A percentile compares a stretch with the other conserved stretches of the same genome.
These are phyloP conservation scores for Perca flavescens DNA, from an alignment of 2,113 vertebrate genomes.

Conservation along the genomic window DNA sequence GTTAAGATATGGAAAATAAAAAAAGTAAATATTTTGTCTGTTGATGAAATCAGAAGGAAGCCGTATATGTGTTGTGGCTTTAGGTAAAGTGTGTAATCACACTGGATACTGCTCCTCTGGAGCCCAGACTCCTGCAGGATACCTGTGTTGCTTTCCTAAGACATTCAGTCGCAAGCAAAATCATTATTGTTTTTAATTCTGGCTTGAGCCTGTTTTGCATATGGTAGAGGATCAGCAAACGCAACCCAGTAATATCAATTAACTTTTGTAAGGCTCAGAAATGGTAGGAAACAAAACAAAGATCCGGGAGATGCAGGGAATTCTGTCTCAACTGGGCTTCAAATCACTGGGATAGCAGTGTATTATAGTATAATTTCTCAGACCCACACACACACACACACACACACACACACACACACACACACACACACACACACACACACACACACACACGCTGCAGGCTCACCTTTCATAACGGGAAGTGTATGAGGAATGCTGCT, in stretches of 20 bases:
- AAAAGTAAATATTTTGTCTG: no score
- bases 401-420: slow-evolving; percentile 8
- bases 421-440: slow-evolving; percentile 9
- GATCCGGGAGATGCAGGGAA: not conserved
- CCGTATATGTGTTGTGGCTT: no score
- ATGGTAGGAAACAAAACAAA: slow-evolving; percentile 33
- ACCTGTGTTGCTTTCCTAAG: not conserved
- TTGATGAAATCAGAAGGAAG: no score
- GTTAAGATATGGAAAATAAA: no score
- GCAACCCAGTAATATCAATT: not conserved
- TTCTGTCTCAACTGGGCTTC: slow-evolving; percentile 22
- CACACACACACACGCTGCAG: slow-evolving; percentile 6
- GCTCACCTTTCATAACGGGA: slow-evolving; percentile 52
- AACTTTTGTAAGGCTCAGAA: slow-evolving; percentile 9
- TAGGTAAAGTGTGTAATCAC: no score
- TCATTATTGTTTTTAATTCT: slow-evolving; percentile 1
- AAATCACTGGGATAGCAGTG: slow-evolving; percentile 9
- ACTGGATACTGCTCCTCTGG: slow-evolving; percentile 22
- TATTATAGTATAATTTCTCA: slow-evolving; percentile 16
- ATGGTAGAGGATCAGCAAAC: not conserved
- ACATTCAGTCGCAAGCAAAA: slow-evolving; percentile 30
- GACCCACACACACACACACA: slow-evolving; percentile 1
- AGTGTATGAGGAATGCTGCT: slow-evolving; percentile 44
- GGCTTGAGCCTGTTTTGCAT: slow-evolving; percentile 13
- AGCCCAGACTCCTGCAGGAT: slow-evolving; percentile 19